phyloP scores from a whole-genome alignment of 1,140 invertebrate genomes.

The Drosophila teissieri region DNA sequence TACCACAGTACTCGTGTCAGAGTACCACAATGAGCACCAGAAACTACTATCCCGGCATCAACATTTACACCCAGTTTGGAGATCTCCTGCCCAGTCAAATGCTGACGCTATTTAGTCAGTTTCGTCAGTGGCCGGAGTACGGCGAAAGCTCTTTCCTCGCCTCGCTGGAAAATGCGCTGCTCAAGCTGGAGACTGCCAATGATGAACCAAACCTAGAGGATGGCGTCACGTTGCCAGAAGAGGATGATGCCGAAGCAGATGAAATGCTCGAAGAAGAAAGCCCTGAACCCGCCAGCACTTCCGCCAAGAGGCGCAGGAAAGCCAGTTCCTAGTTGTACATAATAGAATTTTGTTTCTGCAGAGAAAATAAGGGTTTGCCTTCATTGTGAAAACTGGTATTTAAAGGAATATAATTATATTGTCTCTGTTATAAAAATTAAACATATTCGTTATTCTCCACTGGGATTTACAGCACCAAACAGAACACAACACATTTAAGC shows the following conservation, averaged over 20 bases:
- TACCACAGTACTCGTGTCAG: slow-evolving; percentile 66
- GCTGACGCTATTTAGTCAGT: slow-evolving; percentile 86
- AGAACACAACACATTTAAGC: slow-evolving; percentile 9
- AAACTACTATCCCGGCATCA: slow-evolving; percentile 86
- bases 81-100: slow-evolving; percentile 86
- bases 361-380: background rate
- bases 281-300: background rate
- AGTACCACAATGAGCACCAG: slow-evolving; percentile 59
- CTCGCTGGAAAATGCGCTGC: slow-evolving; percentile 85
- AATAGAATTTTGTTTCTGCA: background rate
- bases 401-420: background rate
- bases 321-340: slow-evolving; percentile 20
- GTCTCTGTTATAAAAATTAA: background rate
- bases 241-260: slow-evolving; percentile 67
- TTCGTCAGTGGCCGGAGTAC: slow-evolving; percentile 87
- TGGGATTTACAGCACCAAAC: slow-evolving; percentile 5
- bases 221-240: slow-evolving; percentile 61
- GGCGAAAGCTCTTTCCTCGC: slow-evolving; percentile 86
- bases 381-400: background rate
- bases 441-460: background rate
- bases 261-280: slow-evolving; percentile 47
- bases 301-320: slow-evolving; percentile 32
- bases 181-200: slow-evolving; percentile 72
- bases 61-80: slow-evolving; percentile 88
- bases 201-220: slow-evolving; percentile 72